A percentile compares a stretch with the other conserved stretches of the same genome.
phyloP scores from a whole-genome alignment of 2,888 invertebrate species.

The Eupithecia inturbata region DNA sequence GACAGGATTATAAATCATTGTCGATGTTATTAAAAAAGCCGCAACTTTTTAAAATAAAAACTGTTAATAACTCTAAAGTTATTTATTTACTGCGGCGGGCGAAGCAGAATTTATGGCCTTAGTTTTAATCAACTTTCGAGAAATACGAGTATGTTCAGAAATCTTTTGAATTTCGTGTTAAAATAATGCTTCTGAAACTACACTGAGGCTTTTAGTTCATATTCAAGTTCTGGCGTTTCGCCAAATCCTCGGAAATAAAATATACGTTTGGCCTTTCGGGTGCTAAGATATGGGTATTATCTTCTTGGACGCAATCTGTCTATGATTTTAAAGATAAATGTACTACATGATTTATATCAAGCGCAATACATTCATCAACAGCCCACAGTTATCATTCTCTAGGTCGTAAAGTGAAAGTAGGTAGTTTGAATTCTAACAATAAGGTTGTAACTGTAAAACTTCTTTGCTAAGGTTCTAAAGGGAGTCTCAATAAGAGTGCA shows the following conservation, averaged over 20 bases:
- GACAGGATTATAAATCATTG: background rate
- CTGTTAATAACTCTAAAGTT: background rate
- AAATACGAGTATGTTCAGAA: slow-evolving; percentile 1
- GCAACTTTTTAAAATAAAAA: background rate
- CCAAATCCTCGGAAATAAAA: slow-evolving; percentile 41
- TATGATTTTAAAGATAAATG: slow-evolving; percentile 54
- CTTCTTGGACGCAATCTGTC: slow-evolving; percentile 49
- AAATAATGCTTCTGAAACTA: slow-evolving; percentile 13
- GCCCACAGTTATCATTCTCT: background rate
- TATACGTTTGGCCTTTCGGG: slow-evolving; percentile 40
- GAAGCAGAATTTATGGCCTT: slow-evolving; percentile 9
- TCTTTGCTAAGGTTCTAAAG: too few species aligned
- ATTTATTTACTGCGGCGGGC: slow-evolving; percentile 7
- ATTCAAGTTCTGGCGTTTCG: slow-evolving; percentile 34
- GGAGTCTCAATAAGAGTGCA: too few species aligned
- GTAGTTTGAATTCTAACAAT: too few species aligned
- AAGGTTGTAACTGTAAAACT: too few species aligned
- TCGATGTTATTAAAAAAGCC: background rate
- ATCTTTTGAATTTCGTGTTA: slow-evolving; percentile 21
- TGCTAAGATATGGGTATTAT: slow-evolving; percentile 26
- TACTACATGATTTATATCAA: background rate
- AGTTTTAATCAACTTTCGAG: slow-evolving; percentile 14
- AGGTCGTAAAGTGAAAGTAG: too few species aligned
- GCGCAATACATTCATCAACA: background rate
- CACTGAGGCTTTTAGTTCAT: slow-evolving; percentile 20